phyloP scores from a whole-genome alignment of 1,140 invertebrate species.

The Danaus plexippus region DNA sequence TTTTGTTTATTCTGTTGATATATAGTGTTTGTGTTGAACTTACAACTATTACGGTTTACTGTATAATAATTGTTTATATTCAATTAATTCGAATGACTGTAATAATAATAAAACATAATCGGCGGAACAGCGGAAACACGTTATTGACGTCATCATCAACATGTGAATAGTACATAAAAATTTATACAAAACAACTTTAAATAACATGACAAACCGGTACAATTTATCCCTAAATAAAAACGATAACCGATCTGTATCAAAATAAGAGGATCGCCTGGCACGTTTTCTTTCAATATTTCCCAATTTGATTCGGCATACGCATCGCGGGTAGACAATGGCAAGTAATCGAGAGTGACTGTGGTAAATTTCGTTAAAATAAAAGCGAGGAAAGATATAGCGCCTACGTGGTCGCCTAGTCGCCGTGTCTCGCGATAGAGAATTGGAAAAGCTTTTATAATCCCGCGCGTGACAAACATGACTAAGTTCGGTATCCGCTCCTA shows the following conservation, averaged over 20 bases:
- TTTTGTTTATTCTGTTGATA: too few species aligned
- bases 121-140: too few species aligned
- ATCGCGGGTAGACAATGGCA: slow-evolving; percentile 58
- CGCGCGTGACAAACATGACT: slow-evolving; percentile 62
- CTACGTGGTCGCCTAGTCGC: slow-evolving; percentile 62
- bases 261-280: slow-evolving; percentile 52
- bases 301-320: slow-evolving; percentile 59
- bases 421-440: slow-evolving; percentile 63
- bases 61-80: too few species aligned
- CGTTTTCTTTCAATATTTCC: slow-evolving; percentile 67
- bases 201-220: too few species aligned
- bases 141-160: too few species aligned
- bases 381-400: slow-evolving; percentile 67
- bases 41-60: too few species aligned
- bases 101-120: too few species aligned
- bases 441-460: slow-evolving; percentile 72
- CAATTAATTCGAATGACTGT: too few species aligned
- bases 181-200: too few species aligned
- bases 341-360: slow-evolving; percentile 62
- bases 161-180: too few species aligned
- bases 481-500: slow-evolving; percentile 27
- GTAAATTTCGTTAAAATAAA: slow-evolving; percentile 70
- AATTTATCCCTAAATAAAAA: slow-evolving; percentile 28
- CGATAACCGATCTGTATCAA: slow-evolving; percentile 35
- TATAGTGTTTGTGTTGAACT: too few species aligned